A percentile compares a stretch with the other conserved stretches of the same genome.
phyloP scores from a whole-genome alignment of 2,113 vertebrate species.

The Rhinolophus ferrumequinum region DNA sequence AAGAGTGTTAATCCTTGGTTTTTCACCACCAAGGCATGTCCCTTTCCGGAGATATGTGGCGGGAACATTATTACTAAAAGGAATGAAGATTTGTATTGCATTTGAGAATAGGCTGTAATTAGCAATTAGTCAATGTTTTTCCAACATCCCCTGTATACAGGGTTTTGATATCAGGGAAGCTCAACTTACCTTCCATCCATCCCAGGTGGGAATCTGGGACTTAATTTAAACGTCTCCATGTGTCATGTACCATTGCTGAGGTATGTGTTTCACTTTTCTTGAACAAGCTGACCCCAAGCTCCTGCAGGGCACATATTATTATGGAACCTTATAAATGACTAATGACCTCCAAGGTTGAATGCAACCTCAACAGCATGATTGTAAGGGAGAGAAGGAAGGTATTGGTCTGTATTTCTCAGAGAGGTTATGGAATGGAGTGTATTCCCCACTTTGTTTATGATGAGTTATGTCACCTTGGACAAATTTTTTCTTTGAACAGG shows the following conservation, averaged over 20 bases:
- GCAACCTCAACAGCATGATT: neutral
- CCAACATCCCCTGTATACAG: neutral
- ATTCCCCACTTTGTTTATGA: neutral
- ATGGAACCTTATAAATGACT: neutral
- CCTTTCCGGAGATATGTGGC: neutral
- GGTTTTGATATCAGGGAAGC: neutral
- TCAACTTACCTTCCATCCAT: neutral
- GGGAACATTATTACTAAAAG: neutral
- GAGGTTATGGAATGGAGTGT: neutral
- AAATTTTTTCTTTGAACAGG: slow-evolving; percentile 52
- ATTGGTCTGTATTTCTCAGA: neutral
- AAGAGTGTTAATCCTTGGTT: neutral
- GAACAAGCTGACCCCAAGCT: neutral
- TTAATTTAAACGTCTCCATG: neutral
- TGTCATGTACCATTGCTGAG: neutral
- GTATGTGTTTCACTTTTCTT: neutral
- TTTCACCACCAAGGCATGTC: neutral
- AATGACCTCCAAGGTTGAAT: neutral
- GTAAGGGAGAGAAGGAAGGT: neutral
- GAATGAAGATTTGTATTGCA: neutral
- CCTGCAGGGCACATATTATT: neutral
- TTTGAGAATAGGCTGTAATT: neutral
- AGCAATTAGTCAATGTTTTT: neutral
- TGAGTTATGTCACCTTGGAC: slow-evolving; percentile 24
- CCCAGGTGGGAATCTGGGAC: neutral